Base-by-base conservation (phyloP, 2,797 vertebrate genomes). In the Myiotriccus ornatus region DNA sequence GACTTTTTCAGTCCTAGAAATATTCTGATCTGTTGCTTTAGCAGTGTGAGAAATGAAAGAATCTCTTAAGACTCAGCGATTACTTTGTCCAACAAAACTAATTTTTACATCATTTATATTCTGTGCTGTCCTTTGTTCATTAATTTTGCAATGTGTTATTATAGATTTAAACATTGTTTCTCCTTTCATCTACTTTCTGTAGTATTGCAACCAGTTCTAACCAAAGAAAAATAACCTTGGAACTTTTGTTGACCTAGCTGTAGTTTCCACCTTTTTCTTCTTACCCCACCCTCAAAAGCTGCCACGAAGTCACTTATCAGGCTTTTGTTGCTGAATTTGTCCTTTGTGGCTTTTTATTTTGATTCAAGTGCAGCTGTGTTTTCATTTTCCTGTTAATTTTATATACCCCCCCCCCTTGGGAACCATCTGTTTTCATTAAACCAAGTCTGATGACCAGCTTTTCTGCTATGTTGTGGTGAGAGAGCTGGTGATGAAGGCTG, bases 351-450 rank as follows among this genome's bases (percentile, higher is more conserved):
- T 94, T 95, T 90, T 89, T 71, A 83, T 94, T 95, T 76, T 62
- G 79, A 78, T 85, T 94, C 15, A 77, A 89, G 25, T 92, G 79
- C 95, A 97, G 95, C 92, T 95, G 94, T 95, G 93, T 96, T 93
- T 96, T 90, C 84, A 65, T 93, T 95, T 88, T 68, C n/a, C 28
- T 86, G 46, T 79, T 81, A 83, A 83, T 91, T 90, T 84, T 67
- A 60, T 83, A n/a, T n/a, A n/a, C 44, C 28, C 8, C 18, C 43
- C 27, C 18, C 28, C 52, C 60, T 19, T 43, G 65, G 65, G 86
- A 95, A 85, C 49, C 50, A 39, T 93, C 75, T 95, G 93, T 93
- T 88, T 92, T 87, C 74, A 87, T 94, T 90, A 93, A 90, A 83
- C 53, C 32, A 41, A 67, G 56, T 53, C 59, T 80, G 92, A 85